These are phyloP conservation scores for Piaya cayana DNA, from an alignment of 2,113 vertebrate genomes.

Conservation along the genomic window DNA sequence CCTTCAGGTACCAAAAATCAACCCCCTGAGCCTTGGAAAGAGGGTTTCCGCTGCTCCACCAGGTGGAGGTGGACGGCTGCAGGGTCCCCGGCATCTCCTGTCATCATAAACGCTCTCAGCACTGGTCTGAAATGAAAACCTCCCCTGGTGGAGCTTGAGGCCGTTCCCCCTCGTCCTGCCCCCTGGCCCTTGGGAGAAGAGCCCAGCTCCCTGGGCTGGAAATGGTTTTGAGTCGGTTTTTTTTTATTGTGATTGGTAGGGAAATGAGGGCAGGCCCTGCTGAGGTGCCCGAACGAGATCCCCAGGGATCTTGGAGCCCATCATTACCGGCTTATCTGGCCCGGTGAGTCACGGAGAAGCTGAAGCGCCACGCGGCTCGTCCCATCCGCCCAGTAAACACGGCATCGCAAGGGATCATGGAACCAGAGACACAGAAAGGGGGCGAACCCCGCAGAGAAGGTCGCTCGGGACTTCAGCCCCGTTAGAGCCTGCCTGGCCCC, in stretches of 20 bases:
- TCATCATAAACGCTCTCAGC: background rate
- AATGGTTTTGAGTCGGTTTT: background rate
- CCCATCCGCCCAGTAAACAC: background rate
- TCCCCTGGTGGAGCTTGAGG: accelerated
- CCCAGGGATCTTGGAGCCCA: background rate
- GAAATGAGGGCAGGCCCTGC: background rate
- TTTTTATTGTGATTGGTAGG: background rate
- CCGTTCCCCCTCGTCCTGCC: too few relatives aligned
- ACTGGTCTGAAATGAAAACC: background rate
- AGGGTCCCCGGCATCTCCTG: accelerated
- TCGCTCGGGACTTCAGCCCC: too few relatives aligned
- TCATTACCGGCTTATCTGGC: background rate
- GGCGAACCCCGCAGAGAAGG: background rate
- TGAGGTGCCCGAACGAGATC: background rate
- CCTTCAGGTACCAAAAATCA: background rate
- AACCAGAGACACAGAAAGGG: background rate
- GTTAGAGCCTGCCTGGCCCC: too few relatives aligned
- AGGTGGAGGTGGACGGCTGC: background rate
- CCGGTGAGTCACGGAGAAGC: background rate
- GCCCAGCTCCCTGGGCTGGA: too few relatives aligned
- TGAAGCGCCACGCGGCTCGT: background rate
- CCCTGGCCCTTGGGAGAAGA: too few relatives aligned
- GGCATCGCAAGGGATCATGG: background rate
- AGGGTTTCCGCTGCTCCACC: background rate
- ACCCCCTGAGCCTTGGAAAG: background rate